Percentiles rank a stretch among this genome's conserved stretches.
Evolutionary conservation across 2,113 vertebrate species (phyloP).

Genomic region (Pituophis catenifer): DNA sequence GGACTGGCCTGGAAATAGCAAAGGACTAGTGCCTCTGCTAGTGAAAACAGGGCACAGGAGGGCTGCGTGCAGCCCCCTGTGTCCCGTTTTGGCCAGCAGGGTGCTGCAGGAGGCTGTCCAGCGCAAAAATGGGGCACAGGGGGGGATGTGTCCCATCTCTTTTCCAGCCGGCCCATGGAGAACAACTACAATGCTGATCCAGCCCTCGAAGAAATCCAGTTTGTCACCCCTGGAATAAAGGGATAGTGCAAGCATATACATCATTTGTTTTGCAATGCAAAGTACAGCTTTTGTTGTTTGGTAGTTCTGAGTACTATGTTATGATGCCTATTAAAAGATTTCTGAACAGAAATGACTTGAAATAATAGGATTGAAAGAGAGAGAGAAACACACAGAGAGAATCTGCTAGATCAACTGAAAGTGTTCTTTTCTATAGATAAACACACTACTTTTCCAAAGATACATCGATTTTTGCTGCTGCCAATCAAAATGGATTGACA

Average conservation of each 20-base stretch:
- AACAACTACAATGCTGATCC: no score
- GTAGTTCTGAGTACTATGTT: background rate
- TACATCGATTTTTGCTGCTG: background rate
- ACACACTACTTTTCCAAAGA: background rate
- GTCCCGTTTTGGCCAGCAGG: no score
- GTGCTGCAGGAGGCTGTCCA: no score
- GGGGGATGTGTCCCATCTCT: no score
- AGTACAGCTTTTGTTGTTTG: background rate
- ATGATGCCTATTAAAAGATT: background rate
- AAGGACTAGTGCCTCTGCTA: no score
- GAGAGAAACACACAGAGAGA: background rate
- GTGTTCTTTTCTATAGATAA: background rate
- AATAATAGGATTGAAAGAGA: background rate
- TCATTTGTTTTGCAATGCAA: background rate
- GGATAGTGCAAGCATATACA: fast-evolving
- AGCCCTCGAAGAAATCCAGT: no score
- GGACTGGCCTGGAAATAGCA: no score
- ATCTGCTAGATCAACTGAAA: background rate
- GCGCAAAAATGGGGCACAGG: no score
- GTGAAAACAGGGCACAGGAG: no score
- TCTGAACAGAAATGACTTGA: background rate
- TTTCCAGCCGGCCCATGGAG: no score
- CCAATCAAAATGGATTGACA: background rate
- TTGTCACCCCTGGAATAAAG: background rate
- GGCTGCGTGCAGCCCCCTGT: no score